Evolutionary conservation across 2,888 invertebrate species (phyloP).

Genomic region (Yponomeuta malinellus): DNA sequence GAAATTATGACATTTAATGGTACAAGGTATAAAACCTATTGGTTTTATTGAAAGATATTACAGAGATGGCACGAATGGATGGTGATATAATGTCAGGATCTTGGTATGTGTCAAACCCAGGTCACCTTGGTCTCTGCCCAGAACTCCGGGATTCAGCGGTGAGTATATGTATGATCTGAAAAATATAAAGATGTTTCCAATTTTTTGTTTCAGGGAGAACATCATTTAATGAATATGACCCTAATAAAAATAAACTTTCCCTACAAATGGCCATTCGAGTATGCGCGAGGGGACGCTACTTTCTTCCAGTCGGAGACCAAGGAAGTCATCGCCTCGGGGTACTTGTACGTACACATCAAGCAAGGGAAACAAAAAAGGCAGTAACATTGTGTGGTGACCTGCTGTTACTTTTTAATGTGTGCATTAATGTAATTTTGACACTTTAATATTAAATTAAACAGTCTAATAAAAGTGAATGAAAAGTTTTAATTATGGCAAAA

Average conservation of each 20-base stretch:
- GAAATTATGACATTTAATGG: no score
- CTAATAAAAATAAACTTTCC: not conserved
- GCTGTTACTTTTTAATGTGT: not conserved
- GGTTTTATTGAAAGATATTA: no score
- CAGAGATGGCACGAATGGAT: no score
- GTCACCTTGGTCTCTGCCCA: no score
- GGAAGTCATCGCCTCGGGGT: not conserved
- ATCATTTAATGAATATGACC: not conserved
- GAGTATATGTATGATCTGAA: no score
- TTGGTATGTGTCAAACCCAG: no score
- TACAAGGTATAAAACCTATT: no score
- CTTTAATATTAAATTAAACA: no score
- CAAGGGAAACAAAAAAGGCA: not conserved
- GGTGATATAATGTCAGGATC: no score
- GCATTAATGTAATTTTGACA: not conserved
- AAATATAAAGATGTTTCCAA: not conserved
- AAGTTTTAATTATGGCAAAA: no score
- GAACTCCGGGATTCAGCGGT: no score
- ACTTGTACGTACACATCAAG: not conserved
- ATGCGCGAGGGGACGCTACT: not conserved
- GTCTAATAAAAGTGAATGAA: no score
- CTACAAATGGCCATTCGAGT: constrained; percentile 3
- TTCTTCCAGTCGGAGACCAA: not conserved
- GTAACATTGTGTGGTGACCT: not conserved
- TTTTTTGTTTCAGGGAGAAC: not conserved